These are phyloP conservation scores for Aphodius granarius DNA, from an alignment of 2,888 invertebrate genomes.

Conservation along the genomic window DNA sequence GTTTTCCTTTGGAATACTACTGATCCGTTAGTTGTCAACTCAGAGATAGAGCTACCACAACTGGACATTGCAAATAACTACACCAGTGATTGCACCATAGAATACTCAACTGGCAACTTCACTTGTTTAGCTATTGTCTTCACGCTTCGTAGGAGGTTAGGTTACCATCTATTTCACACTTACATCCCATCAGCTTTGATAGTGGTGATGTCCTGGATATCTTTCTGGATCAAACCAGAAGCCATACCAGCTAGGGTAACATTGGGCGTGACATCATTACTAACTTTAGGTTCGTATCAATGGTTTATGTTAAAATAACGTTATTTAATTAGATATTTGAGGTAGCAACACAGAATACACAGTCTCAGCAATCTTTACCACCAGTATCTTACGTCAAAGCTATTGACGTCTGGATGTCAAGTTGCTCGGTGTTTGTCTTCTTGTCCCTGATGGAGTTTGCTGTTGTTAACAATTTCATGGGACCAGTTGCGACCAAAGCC, in stretches of 20 bases:
- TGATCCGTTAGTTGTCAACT: slow-evolving; percentile 84
- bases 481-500: slow-evolving; percentile 82
- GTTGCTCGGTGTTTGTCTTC: slow-evolving; percentile 90
- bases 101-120: slow-evolving; percentile 88
- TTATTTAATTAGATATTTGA: slow-evolving; percentile 33
- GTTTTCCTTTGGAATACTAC: slow-evolving; percentile 89
- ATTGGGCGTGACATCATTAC: slow-evolving; percentile 81
- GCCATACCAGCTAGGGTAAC: slow-evolving; percentile 90
- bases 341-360: slow-evolving; percentile 87
- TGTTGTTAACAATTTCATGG: slow-evolving; percentile 85
- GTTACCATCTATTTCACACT: slow-evolving; percentile 89
- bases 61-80: slow-evolving; percentile 85
- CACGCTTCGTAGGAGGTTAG: slow-evolving; percentile 78
- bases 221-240: slow-evolving; percentile 94
- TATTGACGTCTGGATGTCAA: slow-evolving; percentile 92
- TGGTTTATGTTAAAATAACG: slow-evolving; percentile 3
- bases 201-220: slow-evolving; percentile 95
- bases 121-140: slow-evolving; percentile 90
- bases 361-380: slow-evolving; percentile 85
- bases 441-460: slow-evolving; percentile 89
- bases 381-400: slow-evolving; percentile 93
- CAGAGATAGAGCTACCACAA: slow-evolving; percentile 86
- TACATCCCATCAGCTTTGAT: slow-evolving; percentile 90
- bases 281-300: slow-evolving; percentile 72
- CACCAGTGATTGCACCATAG: slow-evolving; percentile 86